phyloP scores from a whole-genome alignment of 2,113 vertebrate genomes.

The Pionites leucogaster region DNA sequence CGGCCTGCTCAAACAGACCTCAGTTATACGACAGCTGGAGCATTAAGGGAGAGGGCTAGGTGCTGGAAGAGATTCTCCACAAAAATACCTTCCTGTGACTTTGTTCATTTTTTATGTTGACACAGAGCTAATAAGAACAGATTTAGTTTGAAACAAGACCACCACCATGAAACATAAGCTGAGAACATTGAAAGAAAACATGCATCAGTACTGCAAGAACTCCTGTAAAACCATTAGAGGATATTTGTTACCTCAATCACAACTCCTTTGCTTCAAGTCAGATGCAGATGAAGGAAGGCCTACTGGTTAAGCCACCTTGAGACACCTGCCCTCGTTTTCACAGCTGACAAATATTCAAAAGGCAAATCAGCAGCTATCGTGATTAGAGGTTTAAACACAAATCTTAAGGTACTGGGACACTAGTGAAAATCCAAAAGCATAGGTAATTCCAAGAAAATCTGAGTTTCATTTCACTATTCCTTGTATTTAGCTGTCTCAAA shows the following conservation, averaged over 20 bases:
- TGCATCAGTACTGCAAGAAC: background rate
- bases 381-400: background rate
- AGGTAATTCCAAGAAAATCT: background rate
- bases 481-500: background rate
- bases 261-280: background rate
- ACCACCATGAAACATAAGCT: background rate
- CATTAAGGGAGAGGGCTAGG: background rate
- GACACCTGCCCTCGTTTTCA: background rate
- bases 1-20: background rate
- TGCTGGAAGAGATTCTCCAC: background rate
- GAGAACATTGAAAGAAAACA: background rate
- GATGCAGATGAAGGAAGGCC: background rate
- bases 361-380: background rate
- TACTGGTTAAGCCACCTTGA: background rate
- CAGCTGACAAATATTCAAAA: background rate
- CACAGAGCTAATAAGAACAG: background rate
- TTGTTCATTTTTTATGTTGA: background rate
- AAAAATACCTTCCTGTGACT: background rate
- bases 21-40: background rate
- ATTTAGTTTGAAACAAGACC: background rate
- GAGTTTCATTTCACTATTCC: background rate
- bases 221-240: background rate
- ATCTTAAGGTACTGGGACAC: background rate
- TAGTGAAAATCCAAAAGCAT: background rate
- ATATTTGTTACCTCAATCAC: background rate